Percentiles rank a stretch among this genome's conserved stretches.
These are phyloP conservation scores for Pelecanoides urinatrix DNA, from an alignment of 2,113 vertebrate genomes.

Conservation along the genomic window DNA sequence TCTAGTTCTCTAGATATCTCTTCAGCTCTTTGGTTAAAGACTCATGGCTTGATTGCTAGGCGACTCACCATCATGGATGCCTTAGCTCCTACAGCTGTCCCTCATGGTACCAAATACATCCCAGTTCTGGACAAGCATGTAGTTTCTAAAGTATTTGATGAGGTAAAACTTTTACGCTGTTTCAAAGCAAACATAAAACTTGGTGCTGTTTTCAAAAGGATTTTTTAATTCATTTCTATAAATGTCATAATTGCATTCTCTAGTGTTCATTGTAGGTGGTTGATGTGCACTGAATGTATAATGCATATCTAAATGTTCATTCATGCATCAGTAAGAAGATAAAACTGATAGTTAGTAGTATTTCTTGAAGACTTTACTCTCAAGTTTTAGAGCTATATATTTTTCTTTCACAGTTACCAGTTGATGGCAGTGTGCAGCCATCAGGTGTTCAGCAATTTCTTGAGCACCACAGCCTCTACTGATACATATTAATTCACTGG, in stretches of 20 bases:
- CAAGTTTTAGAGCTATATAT: not conserved
- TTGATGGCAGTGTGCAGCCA: not conserved
- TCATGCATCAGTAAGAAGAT: not conserved
- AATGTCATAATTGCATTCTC: not conserved
- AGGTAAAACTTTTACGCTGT: conserved; percentile 62
- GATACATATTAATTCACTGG: not conserved
- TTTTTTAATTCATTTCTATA: not conserved
- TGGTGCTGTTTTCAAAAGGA: not conserved
- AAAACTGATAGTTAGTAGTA: not conserved
- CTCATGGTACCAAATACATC: conserved; percentile 67
- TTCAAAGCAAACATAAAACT: not conserved
- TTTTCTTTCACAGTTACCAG: not conserved
- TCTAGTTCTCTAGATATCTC: conserved; percentile 64
- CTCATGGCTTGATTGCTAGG: conserved; percentile 72
- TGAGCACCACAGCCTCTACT: not conserved
- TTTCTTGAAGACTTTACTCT: not conserved
- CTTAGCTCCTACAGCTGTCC: conserved; percentile 63
- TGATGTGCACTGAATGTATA: not conserved
- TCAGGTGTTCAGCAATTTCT: not conserved
- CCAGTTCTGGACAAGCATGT: conserved; percentile 78
- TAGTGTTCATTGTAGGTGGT: not conserved
- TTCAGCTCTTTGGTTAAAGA: conserved; percentile 76
- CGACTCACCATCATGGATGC: conserved; percentile 79
- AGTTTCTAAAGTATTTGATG: conserved; percentile 77
- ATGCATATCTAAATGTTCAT: not conserved